Conservation (phyloP, 2,113 vertebrate genomes). For the Empidonax alnorum region DNA sequence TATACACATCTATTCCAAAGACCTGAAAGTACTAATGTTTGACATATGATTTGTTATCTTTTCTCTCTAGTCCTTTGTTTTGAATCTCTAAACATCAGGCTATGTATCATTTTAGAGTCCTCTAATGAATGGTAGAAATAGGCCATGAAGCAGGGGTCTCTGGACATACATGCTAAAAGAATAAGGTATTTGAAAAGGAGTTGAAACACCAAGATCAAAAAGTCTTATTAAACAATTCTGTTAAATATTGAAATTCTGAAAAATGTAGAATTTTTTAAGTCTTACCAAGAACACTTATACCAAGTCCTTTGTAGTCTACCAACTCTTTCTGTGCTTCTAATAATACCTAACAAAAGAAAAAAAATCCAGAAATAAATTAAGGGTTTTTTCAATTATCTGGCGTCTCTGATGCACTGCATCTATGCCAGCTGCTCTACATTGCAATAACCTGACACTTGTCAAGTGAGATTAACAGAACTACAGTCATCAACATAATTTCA, state of each 20-base stretch:
- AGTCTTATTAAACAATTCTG: not conserved
- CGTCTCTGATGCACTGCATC: not conserved
- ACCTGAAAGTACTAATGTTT: not conserved
- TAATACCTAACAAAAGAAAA: conserved; percentile 81
- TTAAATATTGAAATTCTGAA: not conserved
- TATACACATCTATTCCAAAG: not conserved
- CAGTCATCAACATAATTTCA: not conserved
- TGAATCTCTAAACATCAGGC: not conserved
- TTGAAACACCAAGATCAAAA: not conserved
- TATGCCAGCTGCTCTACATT: not conserved
- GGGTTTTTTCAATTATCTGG: not conserved
- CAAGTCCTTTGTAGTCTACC: conserved; percentile 84
- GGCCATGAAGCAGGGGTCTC: not conserved
- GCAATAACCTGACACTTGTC: not conserved
- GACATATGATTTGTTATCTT: not conserved
- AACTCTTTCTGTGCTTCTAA: conserved; percentile 91
- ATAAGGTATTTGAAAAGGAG: not conserved
- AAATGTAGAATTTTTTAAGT: not conserved
- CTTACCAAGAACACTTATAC: conserved; percentile 97
- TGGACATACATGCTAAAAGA: not conserved
- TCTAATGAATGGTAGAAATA: not conserved
- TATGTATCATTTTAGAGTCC: not conserved
- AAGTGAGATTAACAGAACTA: not conserved
- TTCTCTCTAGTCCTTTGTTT: not conserved
- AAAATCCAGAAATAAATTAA: not conserved